Conservation (phyloP, 2,113 vertebrate genomes). For the Tachycineta bicolor region DNA sequence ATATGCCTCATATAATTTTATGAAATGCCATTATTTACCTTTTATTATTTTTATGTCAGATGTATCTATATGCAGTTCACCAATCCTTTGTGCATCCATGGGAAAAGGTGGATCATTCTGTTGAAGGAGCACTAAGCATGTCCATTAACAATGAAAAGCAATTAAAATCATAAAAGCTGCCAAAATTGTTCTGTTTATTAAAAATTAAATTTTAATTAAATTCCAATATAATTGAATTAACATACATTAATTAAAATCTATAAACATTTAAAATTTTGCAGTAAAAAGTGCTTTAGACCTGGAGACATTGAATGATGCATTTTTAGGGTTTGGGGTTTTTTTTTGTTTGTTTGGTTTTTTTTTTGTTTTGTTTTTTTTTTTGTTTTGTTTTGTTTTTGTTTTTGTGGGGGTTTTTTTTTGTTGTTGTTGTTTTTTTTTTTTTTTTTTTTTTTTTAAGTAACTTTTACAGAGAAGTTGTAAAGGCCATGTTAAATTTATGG, state of each 20-base stretch:
- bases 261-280: neutral
- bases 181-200: neutral
- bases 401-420: too few species aligned
- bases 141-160: neutral
- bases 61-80: neutral
- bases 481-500: neutral
- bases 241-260: neutral
- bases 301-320: neutral
- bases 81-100: neutral
- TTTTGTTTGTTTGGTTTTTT: too few species aligned
- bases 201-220: neutral
- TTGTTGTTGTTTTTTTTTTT: neutral
- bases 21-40: neutral
- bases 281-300: neutral
- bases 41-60: neutral
- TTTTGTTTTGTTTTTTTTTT: too few species aligned
- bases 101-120: neutral
- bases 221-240: neutral
- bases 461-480: neutral
- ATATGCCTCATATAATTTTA: neutral
- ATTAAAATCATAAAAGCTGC: neutral
- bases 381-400: too few species aligned
- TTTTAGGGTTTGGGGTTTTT: neutral
- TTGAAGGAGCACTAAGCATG: neutral
- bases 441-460: neutral